Evolutionary conservation across 1,140 invertebrate genomes (phyloP).

Genomic region (Diuraphis noxia): DNA sequence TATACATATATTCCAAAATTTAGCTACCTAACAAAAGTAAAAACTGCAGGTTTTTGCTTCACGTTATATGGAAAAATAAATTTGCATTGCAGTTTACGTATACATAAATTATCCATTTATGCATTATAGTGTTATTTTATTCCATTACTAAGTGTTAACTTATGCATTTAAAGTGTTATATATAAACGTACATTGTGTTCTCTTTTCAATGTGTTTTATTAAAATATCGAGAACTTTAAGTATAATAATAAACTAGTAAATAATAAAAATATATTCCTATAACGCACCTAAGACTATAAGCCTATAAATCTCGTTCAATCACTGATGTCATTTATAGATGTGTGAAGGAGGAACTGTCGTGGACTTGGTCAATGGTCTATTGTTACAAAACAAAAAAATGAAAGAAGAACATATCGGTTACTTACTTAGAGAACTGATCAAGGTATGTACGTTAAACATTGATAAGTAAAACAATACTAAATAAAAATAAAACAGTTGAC

Average conservation of each 20-base stretch:
- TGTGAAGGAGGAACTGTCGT: conserved; percentile 80
- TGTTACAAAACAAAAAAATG: conserved; percentile 72
- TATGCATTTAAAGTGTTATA: background rate
- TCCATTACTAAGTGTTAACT: background rate
- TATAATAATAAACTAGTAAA: background rate
- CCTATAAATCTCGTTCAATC: background rate
- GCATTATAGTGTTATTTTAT: background rate
- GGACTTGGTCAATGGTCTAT: conserved; percentile 74
- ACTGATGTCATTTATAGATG: conserved; percentile 65
- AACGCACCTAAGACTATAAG: background rate
- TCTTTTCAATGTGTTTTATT: background rate
- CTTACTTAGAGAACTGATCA: conserved; percentile 81
- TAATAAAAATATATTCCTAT: background rate
- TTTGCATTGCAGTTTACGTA: too few species aligned
- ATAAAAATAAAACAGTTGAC: background rate
- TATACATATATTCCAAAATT: background rate
- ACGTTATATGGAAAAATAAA: too few species aligned
- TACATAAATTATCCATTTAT: too few species aligned
- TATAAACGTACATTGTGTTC: background rate
- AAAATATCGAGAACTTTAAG: background rate
- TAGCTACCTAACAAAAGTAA: background rate
- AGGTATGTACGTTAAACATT: conserved; percentile 64
- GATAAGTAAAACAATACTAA: background rate
- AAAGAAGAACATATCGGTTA: conserved; percentile 84
- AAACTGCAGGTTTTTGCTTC: too few species aligned